Evolutionary conservation across 2,113 vertebrate species (phyloP).

Genomic region (Gopherus flavomarginatus): DNA sequence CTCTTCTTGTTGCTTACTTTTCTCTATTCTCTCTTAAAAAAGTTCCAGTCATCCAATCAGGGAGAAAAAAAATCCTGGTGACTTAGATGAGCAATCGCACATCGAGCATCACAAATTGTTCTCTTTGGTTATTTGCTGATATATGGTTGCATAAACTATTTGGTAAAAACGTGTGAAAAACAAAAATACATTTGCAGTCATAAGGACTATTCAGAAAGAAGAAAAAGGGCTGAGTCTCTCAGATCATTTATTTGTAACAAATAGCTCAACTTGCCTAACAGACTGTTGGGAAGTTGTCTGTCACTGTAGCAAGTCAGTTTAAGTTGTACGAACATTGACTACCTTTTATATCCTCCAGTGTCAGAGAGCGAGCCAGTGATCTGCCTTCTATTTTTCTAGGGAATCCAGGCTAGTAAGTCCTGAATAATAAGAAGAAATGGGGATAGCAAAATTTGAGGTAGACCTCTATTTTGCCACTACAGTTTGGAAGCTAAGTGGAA

Average conservation of each 20-base stretch:
- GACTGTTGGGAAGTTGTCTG: not conserved
- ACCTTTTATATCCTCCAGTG: conserved; percentile 25
- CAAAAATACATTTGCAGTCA: fast-evolving
- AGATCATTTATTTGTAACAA: not conserved
- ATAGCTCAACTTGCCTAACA: not conserved
- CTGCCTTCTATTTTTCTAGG: conserved; percentile 24
- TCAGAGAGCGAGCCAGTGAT: not conserved
- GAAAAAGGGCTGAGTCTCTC: not conserved
- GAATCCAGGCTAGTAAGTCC: conserved; percentile 15
- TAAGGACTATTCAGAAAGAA: not conserved
- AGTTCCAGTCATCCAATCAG: not conserved
- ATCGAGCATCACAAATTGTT: not conserved
- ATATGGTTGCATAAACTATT: not conserved
- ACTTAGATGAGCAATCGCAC: not conserved
- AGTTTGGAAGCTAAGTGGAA: conserved; percentile 53
- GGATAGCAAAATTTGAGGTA: conserved; percentile 55
- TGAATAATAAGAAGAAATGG: conserved; percentile 42
- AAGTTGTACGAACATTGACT: conserved; percentile 5
- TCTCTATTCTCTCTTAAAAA: not conserved
- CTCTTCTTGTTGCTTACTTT: not conserved
- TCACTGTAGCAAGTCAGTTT: conserved; percentile 4
- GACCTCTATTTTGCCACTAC: conserved; percentile 44
- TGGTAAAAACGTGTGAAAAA: not conserved
- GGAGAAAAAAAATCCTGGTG: not conserved
- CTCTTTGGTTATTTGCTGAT: not conserved